Base-by-base conservation (phyloP, 2,797 vertebrate genomes). In the Numenius phaeopus region DNA sequence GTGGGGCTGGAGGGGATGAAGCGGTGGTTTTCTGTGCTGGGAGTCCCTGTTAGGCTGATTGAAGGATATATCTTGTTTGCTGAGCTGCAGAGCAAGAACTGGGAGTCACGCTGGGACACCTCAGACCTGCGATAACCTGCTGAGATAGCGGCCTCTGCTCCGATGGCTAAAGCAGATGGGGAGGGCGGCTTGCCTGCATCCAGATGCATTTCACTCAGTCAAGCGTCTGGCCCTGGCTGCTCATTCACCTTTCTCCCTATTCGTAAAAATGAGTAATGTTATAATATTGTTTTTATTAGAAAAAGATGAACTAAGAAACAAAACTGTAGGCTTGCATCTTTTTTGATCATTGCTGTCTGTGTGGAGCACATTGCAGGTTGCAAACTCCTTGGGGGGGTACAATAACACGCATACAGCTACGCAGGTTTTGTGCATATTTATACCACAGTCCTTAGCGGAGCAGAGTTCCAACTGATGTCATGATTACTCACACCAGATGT, bases 21-120 rank as follows among this genome's bases (percentile, higher is more conserved):
- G 37, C 34, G 57, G n/a, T 24, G 75, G 26, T 11, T 49, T 92
- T 92, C 61, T 30, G 4, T 61, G 10, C 27, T 83, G 58, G 49
- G 39, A 91, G 75, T 77, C 59, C 44, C 30, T 0, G 0, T 42
- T 24, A 47, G 37, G 22, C 57, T 70, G 42, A 46, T 75, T 0
- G 44, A 87, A 89, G 49, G 17, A 29, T n/a, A 22, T 49, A 27
- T 52, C 44, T 42, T 57, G 18, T 80, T 91, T 58, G 40, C 65
- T 71, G 46, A 86, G 61, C 27, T 52, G n/a, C 58, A 66, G 47
- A 86, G 15, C 54, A 55, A 49, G 76, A 46, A 46, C 3, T 2
- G 39, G 37, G 34, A 86, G 61, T 71, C 34, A 40, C 16, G 14
- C 24, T 0, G 0, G 65, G 72, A 5, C 0, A 1, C 57, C 47